Evolutionary conservation across 2,888 invertebrate genomes (phyloP), one percentile per base, ranked within the genome.

Genomic region (Dastarcus helophoroides): DNA sequence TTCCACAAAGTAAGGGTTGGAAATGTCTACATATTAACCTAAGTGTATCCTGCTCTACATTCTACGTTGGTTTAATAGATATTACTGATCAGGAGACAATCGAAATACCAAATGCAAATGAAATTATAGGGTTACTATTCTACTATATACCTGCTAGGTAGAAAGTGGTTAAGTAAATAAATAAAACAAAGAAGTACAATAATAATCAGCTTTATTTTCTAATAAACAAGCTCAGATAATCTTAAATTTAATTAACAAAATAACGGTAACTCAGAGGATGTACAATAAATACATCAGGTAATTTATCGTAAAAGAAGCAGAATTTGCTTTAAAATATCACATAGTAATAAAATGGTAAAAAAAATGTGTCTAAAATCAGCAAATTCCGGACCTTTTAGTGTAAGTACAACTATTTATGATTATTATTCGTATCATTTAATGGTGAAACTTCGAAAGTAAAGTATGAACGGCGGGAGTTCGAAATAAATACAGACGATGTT

Each of bases 241-340:
- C 59, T 60, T 60, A 54, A 58, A 53, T 48, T 52, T 58, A 57
- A 59, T 57, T 56, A 57, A 54, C 54, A 57, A 53, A 54, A 58
- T 60, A 61, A 60, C 57, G 61, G 61, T 61, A 61, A 61, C 61
- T 61, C 59, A 61, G 58, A 51, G 57, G 56, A 59, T 55, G 58
- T 51, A 54, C 48, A n/a, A n/a, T n/a, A 53, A 52, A 54, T 56
- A 58, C 58, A 60, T 53, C 53, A 51, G 51, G 48, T 53, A 53
- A 32, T 29, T 38, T 40, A 48, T 47, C 44, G 36, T 45, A 45
- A 47, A 43, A 46, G 41, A 33, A 42, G 43, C 45, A 45, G 43
- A 44, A 44, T 43, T 41, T 43, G 36, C 39, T 29, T 21, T 31
- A 32, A 22, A 35, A 35, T 24, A 32, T 30, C 30, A 32, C 31